Conservation (phyloP, 64 coral and sea anemone genomes). For the Acropora yongei region DNA sequence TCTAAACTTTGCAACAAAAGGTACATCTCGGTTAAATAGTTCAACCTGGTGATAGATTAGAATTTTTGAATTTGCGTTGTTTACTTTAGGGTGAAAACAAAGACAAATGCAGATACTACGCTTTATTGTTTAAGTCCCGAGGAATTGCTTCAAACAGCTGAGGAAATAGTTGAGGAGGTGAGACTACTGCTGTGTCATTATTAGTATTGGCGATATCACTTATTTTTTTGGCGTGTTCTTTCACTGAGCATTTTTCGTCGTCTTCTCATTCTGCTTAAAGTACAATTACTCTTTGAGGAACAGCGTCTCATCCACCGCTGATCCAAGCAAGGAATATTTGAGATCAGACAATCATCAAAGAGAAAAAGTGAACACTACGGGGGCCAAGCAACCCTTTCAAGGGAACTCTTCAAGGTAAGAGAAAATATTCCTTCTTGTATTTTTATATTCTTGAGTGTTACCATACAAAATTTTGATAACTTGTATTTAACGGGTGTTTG, state of each 20-base stretch:
- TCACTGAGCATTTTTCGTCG: not conserved
- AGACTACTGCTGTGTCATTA: not conserved
- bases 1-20: not conserved
- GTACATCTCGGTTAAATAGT: not conserved
- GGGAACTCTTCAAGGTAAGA: no score
- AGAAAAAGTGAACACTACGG: not conserved
- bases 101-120: not conserved
- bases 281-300: not conserved
- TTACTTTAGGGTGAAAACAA: constrained; percentile 12
- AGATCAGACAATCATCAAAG: not conserved
- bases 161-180: constrained; percentile 23
- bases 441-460: no score
- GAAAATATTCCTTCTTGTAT: no score
- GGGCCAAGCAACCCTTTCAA: not conserved
- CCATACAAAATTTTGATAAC: no score
- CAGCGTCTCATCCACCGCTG: not conserved
- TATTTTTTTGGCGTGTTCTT: not conserved
- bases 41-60: not conserved
- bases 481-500: no score
- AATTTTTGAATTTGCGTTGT: not conserved
- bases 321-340: not conserved
- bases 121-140: constrained; percentile 37
- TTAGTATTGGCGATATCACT: not conserved
- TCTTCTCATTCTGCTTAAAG: not conserved
- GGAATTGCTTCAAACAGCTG: constrained; percentile 42